Percentiles rank a stretch among this genome's conserved stretches.
These are phyloP conservation scores for Pedetes capensis DNA, from an alignment of 2,113 vertebrate species.

Conservation along the genomic window DNA sequence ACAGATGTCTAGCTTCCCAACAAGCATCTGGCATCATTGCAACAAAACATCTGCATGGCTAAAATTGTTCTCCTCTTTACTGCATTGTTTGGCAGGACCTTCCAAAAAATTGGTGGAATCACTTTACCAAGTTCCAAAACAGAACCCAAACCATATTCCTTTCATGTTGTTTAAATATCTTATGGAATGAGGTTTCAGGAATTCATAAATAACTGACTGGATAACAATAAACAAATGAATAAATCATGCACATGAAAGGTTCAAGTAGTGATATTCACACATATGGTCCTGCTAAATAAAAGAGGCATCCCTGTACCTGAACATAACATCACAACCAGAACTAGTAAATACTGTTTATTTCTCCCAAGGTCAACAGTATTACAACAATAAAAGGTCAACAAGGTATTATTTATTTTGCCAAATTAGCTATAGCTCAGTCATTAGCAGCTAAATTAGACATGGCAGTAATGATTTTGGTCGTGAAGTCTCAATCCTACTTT, in stretches of 20 bases:
- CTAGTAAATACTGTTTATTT: constrained; percentile 49
- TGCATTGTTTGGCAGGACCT: not conserved
- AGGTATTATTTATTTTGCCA: constrained; percentile 35
- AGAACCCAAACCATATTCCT: not conserved
- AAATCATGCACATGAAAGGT: constrained; percentile 38
- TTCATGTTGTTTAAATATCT: not conserved
- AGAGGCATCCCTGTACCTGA: constrained; percentile 11
- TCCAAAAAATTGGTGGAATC: not conserved
- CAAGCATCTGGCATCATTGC: not conserved
- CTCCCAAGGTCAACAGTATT: no score
- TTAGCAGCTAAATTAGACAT: constrained; percentile 28
- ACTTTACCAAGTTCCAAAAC: constrained; percentile 32
- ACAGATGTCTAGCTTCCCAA: constrained; percentile 29
- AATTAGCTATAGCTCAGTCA: constrained; percentile 26
- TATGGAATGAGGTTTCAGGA: not conserved
- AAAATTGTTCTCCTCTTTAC: not conserved
- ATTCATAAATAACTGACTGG: constrained; percentile 18
- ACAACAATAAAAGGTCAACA: constrained; percentile 56
- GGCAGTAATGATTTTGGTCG: constrained; percentile 38
- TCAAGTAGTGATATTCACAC: constrained; percentile 33
- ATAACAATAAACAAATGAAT: constrained; percentile 50
- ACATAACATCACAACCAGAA: constrained; percentile 25
- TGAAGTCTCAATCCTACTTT: constrained; percentile 34
- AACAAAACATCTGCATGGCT: not conserved
- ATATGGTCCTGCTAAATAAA: not conserved